A percentile compares a stretch with the other conserved stretches of the same genome.
These are phyloP conservation scores for Sepioteuthis lessoniana DNA, from an alignment of 2,888 invertebrate genomes.

Conservation along the genomic window DNA sequence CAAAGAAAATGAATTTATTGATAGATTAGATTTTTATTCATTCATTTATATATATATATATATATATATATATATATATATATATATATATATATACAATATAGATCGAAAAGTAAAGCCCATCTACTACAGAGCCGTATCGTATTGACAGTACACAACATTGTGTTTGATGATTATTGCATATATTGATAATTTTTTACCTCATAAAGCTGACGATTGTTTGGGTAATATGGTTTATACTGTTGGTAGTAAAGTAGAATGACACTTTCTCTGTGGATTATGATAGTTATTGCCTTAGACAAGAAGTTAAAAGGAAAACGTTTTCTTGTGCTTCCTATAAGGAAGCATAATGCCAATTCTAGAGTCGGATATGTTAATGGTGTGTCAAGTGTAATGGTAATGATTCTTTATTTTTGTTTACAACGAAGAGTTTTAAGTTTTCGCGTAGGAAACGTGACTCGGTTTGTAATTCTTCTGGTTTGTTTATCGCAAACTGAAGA, in stretches of 20 bases:
- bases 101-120: too few species aligned
- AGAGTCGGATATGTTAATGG: not conserved
- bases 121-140: too few species aligned
- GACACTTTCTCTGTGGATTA: not conserved
- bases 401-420: not conserved
- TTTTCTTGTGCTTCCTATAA: not conserved
- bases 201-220: too few species aligned
- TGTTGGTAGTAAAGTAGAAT: not conserved
- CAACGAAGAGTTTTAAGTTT: not conserved
- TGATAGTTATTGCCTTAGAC: not conserved
- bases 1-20: too few species aligned
- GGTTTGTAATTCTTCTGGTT: not conserved
- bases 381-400: not conserved
- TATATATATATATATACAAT: too few species aligned
- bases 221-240: not conserved
- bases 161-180: too few species aligned
- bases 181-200: too few species aligned
- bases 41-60: too few species aligned
- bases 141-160: too few species aligned
- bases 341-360: not conserved
- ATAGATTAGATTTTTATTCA: too few species aligned
- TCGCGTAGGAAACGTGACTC: not conserved
- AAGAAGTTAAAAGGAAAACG: not conserved
- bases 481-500: not conserved
- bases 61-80: too few species aligned